Evolutionary conservation across 2,888 invertebrate species (phyloP), one percentile per base, ranked within the genome.

Genomic region (Drosophila subsilvestris): DNA sequence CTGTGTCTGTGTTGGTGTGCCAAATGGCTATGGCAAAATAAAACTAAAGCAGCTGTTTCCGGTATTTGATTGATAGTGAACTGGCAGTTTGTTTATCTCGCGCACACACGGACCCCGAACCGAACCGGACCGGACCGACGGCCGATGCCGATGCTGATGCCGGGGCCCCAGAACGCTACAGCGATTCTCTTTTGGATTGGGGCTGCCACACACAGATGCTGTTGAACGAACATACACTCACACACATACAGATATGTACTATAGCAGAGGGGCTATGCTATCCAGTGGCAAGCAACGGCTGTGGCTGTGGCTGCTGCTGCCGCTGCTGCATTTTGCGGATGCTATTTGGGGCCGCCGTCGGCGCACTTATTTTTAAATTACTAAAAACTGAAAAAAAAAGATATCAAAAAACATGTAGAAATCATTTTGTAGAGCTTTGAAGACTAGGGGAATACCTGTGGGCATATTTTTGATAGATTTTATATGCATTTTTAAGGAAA

Each of bases 11-110:
- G 50, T 75, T 86, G 80, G 74, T 83, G 80, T 86, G 85, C 89
- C 88, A 88, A 89, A 81, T 83, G 90, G 87, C 88, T 86, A 76
- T 86, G 81, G 88, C 86, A 89, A 91, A 91, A 90, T 89, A 90
- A 90, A 92, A 91, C 90, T 91, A 91, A 91, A 91, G 91, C 92
- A 92, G 92, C 92, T 91, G 92, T 91, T 91, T 91, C 91, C 91
- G 91, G 91, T 92, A 90, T 91, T 92, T 92, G 92, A 91, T 92
- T 92, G 92, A 91, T 91, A 91, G 91, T 91, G 87, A 90, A 88
- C 90, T 91, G 91, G 90, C 90, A 90, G 91, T 91, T 90, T 90
- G 90, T 90, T 90, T 90, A 91, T 91, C 91, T 91, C 91, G 87
- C 78, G 85, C 87, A 55, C 63, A 74, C 77, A 70, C 77, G 58